Base-by-base conservation (phyloP, 2,113 vertebrate species). In the Pelecanoides urinatrix region DNA sequence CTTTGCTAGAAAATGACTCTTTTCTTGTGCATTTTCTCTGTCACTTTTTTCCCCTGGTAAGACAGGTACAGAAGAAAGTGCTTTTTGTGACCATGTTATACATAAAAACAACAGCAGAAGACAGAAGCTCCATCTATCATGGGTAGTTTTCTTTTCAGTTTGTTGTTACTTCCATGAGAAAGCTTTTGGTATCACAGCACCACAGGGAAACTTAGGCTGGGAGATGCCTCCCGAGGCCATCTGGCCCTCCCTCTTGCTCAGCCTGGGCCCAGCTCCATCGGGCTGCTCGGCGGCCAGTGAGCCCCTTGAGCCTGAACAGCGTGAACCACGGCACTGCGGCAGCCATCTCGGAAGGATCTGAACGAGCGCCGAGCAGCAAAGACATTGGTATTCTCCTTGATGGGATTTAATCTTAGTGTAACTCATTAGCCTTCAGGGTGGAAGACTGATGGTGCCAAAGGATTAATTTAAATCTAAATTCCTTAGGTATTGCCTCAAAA, bases 391-490 rank as follows among this genome's bases (percentile, higher is more conserved):
- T 92, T 95, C 73, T 86, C 36, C 68, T 75, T 87, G 73, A 61
- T 91, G 84, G 44, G 52, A 55, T 96, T 95, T 94, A 84, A 81
- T 59, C 52, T 71, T 94, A 81, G 81, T 67, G 50, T 68, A 77
- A 50, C 75, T 94, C 85, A 79, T 92, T 68, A 94, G 75, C 20
- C 68, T 93, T 77, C 68, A 68, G 22, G 12, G 38, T 76, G 32
- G 34, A 93, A 90, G 40, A 62, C 49, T 49, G 36, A 59, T 23
- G 62, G 67, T 76, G 45, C 78, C 58, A 66, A 80, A 84, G 59
- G 86, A 89, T 95, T 89, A 79, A 77, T 75, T 85, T 88, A 58
- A 83, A 88, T 62, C 62, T 86, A 36, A 92, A 86, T 95, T 96
- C 72, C 9, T 8, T 13, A 25, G 55, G 22, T 86, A 71, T 15